Percentiles rank a stretch among this genome's conserved stretches.
Evolutionary conservation across 2,888 invertebrate species (phyloP).

Genomic region (Pristionchus mayeri): DNA sequence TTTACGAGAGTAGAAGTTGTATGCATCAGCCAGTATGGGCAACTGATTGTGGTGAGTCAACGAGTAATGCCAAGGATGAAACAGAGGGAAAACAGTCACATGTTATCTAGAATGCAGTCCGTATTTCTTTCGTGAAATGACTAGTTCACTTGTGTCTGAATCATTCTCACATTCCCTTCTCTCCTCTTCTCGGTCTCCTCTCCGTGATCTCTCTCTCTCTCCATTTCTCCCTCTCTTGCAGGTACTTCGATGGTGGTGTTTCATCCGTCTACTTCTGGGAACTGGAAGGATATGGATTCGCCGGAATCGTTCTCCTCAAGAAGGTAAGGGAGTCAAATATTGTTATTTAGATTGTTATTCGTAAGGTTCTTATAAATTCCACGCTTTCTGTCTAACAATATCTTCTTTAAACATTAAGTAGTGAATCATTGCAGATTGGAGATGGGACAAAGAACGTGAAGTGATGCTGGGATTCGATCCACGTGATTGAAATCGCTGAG

Average conservation of each 20-base stretch:
- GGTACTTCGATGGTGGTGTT: slow-evolving; percentile 98
- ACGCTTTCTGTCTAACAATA: too few relatives aligned
- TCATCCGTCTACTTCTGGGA: slow-evolving; percentile 99
- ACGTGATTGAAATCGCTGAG: slow-evolving; percentile 93
- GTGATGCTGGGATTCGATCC: slow-evolving; percentile 99
- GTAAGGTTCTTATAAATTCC: too few relatives aligned
- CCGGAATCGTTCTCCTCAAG: slow-evolving; percentile 96
- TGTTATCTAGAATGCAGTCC: too few relatives aligned
- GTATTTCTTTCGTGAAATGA: too few relatives aligned
- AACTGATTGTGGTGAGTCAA: neutral
- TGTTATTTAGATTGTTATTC: too few relatives aligned
- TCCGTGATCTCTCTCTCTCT: too few relatives aligned
- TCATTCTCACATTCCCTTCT: too few relatives aligned
- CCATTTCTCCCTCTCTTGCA: slow-evolving; percentile 55
- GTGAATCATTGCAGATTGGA: slow-evolving; percentile 79
- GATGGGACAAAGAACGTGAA: slow-evolving; percentile 98
- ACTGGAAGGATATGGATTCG: slow-evolving; percentile 94
- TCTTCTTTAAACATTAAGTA: neutral
- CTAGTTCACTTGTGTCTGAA: too few relatives aligned
- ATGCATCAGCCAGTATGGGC: neutral
- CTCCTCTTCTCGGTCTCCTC: too few relatives aligned
- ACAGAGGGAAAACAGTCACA: too few relatives aligned
- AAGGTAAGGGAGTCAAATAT: slow-evolving; percentile 87
- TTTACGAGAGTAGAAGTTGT: neutral
- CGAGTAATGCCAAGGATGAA: neutral